phyloP scores from a whole-genome alignment of 1,140 invertebrate genomes.

The Pygmarrhopalites habei region DNA sequence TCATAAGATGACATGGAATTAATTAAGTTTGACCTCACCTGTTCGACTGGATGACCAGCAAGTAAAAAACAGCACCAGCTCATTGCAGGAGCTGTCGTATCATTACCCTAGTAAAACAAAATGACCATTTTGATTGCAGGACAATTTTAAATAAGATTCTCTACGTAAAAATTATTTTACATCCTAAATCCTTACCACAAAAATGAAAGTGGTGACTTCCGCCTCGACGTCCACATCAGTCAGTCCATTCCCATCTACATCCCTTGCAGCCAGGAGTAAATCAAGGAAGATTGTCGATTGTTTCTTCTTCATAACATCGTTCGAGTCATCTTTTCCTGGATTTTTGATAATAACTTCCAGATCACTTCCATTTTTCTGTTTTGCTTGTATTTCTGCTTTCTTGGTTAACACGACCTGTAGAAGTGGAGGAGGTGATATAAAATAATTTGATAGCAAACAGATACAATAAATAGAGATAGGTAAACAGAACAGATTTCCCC shows the following conservation, averaged over 20 bases:
- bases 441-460: not conserved
- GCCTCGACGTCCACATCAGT: slow-evolving; percentile 62
- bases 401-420: not conserved
- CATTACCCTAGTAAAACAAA: slow-evolving; percentile 58
- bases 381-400: not conserved
- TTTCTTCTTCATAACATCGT: slow-evolving; percentile 43
- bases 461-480: not conserved
- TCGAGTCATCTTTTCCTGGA: not conserved
- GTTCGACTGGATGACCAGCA: slow-evolving; percentile 68
- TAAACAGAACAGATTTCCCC: not conserved
- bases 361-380: not conserved
- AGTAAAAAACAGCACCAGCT: slow-evolving; percentile 76
- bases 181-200: slow-evolving; percentile 52
- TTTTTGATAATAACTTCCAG: not conserved
- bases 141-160: not conserved
- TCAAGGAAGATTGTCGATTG: slow-evolving; percentile 60
- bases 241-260: slow-evolving; percentile 44
- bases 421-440: not conserved
- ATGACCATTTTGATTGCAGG: not conserved
- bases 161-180: not conserved
- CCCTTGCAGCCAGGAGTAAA: slow-evolving; percentile 56
- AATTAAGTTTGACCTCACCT: too few relatives aligned
- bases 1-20: too few relatives aligned
- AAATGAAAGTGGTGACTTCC: slow-evolving; percentile 77
- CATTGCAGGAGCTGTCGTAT: slow-evolving; percentile 78